Evolutionary conservation across 2,113 vertebrate species (phyloP), one percentile per base, ranked within the genome.

Genomic region (Sitta europaea): DNA sequence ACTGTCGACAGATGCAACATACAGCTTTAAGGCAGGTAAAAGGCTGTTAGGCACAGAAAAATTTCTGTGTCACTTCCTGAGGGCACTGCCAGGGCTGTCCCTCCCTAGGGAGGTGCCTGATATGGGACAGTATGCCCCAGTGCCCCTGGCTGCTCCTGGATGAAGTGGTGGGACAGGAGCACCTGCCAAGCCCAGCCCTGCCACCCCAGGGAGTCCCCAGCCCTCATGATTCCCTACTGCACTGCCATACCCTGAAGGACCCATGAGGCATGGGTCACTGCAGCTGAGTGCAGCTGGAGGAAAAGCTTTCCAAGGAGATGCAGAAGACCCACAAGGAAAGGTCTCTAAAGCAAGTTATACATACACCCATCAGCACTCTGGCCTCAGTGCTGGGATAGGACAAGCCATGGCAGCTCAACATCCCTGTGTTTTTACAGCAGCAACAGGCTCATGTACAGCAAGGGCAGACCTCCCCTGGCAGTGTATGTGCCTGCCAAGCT

Each of bases 91-190:
- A 82, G 36, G 8, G 6, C 28, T 29, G 5, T 42, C 7, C 2
- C 36, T 53, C 5, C 19, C 57, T 23, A 53, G 7, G 24, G 24
- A 51, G 14, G 20, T 54, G 23, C 20, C 67, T 33, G 16, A n/a
- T 38, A 48, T 0, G 3, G 19, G 47, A 27, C n/a, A 74, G 19
- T 9, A 14, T 78, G 15, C 7, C 27, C 20, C 0, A 0, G 11
- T 29, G 36, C 6, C 25, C 24, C 7, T 53, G 38, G 27, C 27
- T 73, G 33, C 3, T 81, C 17, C 50, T 65, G 31, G 10, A 12
- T 61, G 55, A 24, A 40, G 19, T 38, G 14, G 16, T 91, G 11
- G 57, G 23, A 70, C 9, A 66, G 51, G 6, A 65, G 1, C 2
- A 4, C 33, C 22, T 76, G 21, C 51, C 42, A 71, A n/a, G 12